Evolutionary conservation across 2,888 invertebrate species (phyloP).

Genomic region (Aporophyla lueneburgensis): DNA sequence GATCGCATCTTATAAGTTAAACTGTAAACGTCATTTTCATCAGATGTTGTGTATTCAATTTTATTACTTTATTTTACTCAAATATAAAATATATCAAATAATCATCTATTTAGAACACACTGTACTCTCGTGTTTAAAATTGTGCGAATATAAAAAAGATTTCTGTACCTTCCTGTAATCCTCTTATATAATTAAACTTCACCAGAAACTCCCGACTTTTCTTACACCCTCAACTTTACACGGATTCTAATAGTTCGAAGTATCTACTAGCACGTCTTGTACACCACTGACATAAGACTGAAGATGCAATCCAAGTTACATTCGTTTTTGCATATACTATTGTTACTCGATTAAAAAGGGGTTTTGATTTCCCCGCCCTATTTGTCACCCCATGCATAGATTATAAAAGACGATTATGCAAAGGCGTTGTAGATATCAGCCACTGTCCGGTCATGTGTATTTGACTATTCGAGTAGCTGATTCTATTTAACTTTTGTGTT

Average conservation of each 20-base stretch:
- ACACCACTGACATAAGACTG: constrained; percentile 79
- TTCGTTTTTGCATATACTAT: constrained; percentile 81
- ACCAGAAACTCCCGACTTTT: constrained; percentile 74
- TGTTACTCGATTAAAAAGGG: constrained; percentile 79
- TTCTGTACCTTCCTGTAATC: constrained; percentile 67
- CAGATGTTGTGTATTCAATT: constrained; percentile 50
- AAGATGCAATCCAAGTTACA: constrained; percentile 73
- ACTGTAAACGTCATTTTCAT: constrained; percentile 52
- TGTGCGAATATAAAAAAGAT: constrained; percentile 44
- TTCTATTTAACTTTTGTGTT: background rate
- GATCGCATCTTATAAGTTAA: constrained; percentile 28
- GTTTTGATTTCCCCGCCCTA: constrained; percentile 80
- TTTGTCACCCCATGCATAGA: constrained; percentile 60
- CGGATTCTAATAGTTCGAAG: constrained; percentile 66
- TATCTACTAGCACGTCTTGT: constrained; percentile 76
- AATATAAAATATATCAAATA: constrained; percentile 40
- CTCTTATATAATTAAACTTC: constrained; percentile 72
- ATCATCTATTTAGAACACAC: constrained; percentile 52
- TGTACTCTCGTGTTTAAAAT: constrained; percentile 60
- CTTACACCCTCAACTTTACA: constrained; percentile 48
- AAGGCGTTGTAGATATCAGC: constrained; percentile 61
- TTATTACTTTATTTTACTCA: constrained; percentile 22
- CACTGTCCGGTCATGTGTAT: constrained; percentile 30
- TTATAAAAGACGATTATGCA: constrained; percentile 58
- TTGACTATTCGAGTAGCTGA: background rate